Evolutionary conservation across 2,797 vertebrate species (phyloP), one percentile per base, ranked within the genome.

Genomic region (Chaunax sp.): DNA sequence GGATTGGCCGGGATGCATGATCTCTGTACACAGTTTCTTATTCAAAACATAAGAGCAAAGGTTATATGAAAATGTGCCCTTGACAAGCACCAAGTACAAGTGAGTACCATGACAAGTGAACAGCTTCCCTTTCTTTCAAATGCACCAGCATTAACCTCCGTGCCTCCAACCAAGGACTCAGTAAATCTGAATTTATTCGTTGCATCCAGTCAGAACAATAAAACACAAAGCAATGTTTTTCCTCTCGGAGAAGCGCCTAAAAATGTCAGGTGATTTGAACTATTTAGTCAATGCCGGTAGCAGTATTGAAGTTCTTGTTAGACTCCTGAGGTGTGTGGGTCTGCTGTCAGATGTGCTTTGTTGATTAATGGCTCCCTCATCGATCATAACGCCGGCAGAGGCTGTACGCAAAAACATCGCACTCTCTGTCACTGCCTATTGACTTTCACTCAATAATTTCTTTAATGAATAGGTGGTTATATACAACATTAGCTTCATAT

Each of bases 331-430:
- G 82, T 88, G 89, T 89, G 87, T 69, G 64, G 45, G 35, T 68
- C 53, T 6, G 78, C 83, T 83, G 81, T 87, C 85, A 82, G 73
- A 72, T 74, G 83, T 71, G 85, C 74, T 88, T 85, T 80, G 78
- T 86, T 88, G 88, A 92, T 93, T 78, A 90, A 93, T 89, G 87
- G 72, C 84, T 80, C 58, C 30, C 55, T 77, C 77, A 89, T 91
- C 46, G 71, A 92, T 92, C 87, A 89, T 58, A 55, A 71, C 69
- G 47, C 26, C 40, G 70, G 84, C 80, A 64, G 75, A 81, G 57
- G 64, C 81, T 41, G 44, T 52, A 77, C 57, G 69, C 78, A 75
- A 73, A 78, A 84, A 66, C 79, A 63, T 79, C 78, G 58, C 83
- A 35, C 59, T 69, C 74, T 46, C 63, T 50, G 84, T 70, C 82